A percentile compares a stretch with the other conserved stretches of the same genome.
Evolutionary conservation across 2,113 vertebrate genomes (phyloP).

Genomic region (Rhodinocichla rosea): DNA sequence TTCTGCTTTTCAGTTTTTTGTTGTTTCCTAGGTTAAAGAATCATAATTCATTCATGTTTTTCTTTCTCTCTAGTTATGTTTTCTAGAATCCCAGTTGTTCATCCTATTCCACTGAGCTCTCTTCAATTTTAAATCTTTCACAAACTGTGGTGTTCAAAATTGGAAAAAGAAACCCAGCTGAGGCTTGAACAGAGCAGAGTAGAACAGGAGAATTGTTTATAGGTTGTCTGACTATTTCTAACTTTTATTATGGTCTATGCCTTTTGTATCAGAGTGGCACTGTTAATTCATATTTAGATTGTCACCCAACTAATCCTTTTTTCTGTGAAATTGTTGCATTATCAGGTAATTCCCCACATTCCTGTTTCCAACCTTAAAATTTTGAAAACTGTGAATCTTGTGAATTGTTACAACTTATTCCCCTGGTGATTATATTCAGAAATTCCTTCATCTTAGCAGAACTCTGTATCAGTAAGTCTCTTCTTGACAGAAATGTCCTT

Average conservation of each 20-base stretch:
- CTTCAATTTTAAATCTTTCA: conserved; percentile 5
- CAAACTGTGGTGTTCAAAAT: conserved; percentile 7
- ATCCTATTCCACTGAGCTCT: background rate
- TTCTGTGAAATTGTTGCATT: background rate
- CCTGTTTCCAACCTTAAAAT: background rate
- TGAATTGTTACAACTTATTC: background rate
- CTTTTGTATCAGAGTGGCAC: background rate
- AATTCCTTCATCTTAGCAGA: background rate
- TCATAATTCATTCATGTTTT: background rate
- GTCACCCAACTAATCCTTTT: background rate
- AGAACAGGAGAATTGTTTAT: background rate
- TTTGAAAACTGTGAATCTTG: background rate
- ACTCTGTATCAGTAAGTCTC: background rate
- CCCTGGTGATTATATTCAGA: background rate
- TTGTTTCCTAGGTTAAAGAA: background rate
- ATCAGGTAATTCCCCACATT: background rate
- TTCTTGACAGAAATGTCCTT: background rate
- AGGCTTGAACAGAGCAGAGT: background rate
- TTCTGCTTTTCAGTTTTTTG: background rate
- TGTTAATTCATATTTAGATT: background rate
- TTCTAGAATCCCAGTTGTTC: conserved; percentile 1
- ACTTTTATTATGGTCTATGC: background rate
- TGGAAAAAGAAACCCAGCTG: conserved; percentile 16
- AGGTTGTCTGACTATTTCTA: background rate
- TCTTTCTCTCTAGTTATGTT: background rate